Percentiles rank a stretch among this genome's conserved stretches.
These are phyloP conservation scores for Drosophila repleta DNA, from an alignment of 1,140 invertebrate genomes.

Conservation along the genomic window DNA sequence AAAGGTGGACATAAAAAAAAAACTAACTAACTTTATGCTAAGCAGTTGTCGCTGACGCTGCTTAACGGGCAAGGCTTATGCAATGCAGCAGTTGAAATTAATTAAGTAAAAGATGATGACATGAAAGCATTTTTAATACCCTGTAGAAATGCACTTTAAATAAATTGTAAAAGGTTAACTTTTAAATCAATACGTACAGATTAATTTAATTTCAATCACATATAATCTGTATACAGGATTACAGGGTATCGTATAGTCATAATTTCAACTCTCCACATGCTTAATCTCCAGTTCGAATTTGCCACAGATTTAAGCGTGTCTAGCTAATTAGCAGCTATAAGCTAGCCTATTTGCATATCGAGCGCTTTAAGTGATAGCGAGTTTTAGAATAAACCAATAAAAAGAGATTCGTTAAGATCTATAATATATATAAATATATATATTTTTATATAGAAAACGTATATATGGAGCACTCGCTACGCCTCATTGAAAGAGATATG, in stretches of 20 bases:
- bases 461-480: slow-evolving; percentile 23
- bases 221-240: background rate
- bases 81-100: slow-evolving; percentile 47
- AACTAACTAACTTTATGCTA: slow-evolving; percentile 51
- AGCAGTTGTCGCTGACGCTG: slow-evolving; percentile 14
- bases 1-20: slow-evolving; percentile 19
- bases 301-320: slow-evolving; percentile 2
- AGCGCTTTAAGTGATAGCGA: slow-evolving; percentile 19
- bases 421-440: too few species aligned
- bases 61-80: slow-evolving; percentile 31
- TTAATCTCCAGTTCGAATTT: background rate
- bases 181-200: too few species aligned
- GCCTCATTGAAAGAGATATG: slow-evolving; percentile 25
- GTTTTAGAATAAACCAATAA: slow-evolving; percentile 13
- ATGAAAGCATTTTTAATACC: slow-evolving; percentile 30
- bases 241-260: slow-evolving; percentile 14
- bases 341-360: slow-evolving; percentile 22
- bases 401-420: too few species aligned
- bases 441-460: too few species aligned
- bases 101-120: slow-evolving; percentile 41
- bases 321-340: slow-evolving; percentile 26
- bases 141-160: background rate
- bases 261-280: background rate
- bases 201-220: too few species aligned
- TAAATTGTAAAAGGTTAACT: background rate